phyloP scores from a whole-genome alignment of 2,797 vertebrate genomes.

The Macropodus opercularis region DNA sequence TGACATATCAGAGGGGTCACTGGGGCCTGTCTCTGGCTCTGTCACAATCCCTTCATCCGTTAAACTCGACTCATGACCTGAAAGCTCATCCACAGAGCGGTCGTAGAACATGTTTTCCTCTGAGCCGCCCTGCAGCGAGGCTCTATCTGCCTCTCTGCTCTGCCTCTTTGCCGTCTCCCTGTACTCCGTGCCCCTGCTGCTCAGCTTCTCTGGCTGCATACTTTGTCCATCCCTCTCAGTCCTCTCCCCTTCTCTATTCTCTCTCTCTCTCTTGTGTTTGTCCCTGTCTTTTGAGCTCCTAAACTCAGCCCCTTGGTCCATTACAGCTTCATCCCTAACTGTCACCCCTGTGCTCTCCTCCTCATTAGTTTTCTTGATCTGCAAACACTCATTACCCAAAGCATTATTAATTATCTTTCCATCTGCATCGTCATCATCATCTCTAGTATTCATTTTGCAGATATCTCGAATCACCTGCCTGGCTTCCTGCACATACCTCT shows the following conservation, averaged over 20 bases:
- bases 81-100: constrained; percentile 90
- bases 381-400: constrained; percentile 68
- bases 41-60: constrained; percentile 97
- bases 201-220: constrained; percentile 67
- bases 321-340: constrained; percentile 37
- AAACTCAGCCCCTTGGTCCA: constrained; percentile 44
- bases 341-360: constrained; percentile 26
- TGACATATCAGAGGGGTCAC: constrained; percentile 64
- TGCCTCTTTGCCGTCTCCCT: constrained; percentile 57
- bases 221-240: constrained; percentile 69
- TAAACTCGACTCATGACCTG: constrained; percentile 92
- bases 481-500: constrained; percentile 93
- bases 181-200: constrained; percentile 58
- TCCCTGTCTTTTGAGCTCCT: constrained; percentile 58
- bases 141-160: constrained; percentile 58
- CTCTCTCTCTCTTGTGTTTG: constrained; percentile 67
- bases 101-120: constrained; percentile 81
- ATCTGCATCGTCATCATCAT: constrained; percentile 77
- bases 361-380: constrained; percentile 48
- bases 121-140: constrained; percentile 69
- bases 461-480: constrained; percentile 96
- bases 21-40: constrained; percentile 85
- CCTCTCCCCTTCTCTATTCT: constrained; percentile 66
- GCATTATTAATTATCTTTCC: constrained; percentile 51
- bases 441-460: constrained; percentile 89